Evolutionary conservation across 2,888 invertebrate genomes (phyloP).

Genomic region (Cephus spinipes): DNA sequence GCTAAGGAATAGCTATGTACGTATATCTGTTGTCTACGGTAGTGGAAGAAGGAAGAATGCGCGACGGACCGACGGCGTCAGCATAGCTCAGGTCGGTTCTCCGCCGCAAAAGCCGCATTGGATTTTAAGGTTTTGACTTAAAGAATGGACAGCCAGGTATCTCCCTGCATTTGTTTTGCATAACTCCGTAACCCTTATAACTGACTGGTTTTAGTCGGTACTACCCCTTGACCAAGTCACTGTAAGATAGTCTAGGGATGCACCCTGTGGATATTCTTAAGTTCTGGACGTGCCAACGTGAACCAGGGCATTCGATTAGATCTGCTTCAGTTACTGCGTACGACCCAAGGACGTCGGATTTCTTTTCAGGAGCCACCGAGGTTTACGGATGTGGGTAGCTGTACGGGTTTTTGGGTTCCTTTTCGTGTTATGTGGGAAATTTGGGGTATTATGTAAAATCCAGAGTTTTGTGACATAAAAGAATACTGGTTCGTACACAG

Average conservation of each 20-base stretch:
- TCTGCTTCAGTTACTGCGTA: constrained; percentile 56
- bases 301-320: constrained; percentile 56
- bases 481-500: not conserved
- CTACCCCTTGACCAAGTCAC: not conserved
- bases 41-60: not conserved
- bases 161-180: constrained; percentile 52
- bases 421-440: not conserved
- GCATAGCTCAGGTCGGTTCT: constrained; percentile 1
- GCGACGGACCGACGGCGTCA: constrained; percentile 17
- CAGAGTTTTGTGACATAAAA: not conserved
- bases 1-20: not conserved
- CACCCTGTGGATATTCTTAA: constrained; percentile 14
- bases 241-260: constrained; percentile 8
- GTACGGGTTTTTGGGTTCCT: not conserved
- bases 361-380: constrained; percentile 26
- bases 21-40: not conserved
- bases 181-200: constrained; percentile 50
- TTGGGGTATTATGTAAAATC: not conserved
- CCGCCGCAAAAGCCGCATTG: constrained; percentile 12
- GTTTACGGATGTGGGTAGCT: constrained; percentile 31
- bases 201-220: constrained; percentile 9
- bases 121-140: constrained; percentile 28
- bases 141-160: constrained; percentile 46
- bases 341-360: constrained; percentile 30
- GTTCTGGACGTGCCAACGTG: constrained; percentile 17